Percentiles rank a stretch among this genome's conserved stretches.
These are phyloP conservation scores for Pyrgus malvae DNA, from an alignment of 2,888 invertebrate genomes.

Conservation along the genomic window DNA sequence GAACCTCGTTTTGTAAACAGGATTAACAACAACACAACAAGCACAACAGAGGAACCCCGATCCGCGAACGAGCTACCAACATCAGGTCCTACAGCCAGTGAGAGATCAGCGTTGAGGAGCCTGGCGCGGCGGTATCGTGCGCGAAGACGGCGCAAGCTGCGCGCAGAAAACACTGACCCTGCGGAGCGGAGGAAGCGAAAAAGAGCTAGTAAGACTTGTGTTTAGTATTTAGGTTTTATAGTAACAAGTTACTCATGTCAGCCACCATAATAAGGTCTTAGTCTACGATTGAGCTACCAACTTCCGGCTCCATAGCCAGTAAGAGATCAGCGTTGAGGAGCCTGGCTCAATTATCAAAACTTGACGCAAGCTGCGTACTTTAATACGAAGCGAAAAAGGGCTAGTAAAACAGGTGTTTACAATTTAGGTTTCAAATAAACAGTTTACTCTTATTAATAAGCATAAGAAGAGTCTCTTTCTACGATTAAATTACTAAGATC, in stretches of 20 bases:
- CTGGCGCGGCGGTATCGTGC: slow-evolving; percentile 86
- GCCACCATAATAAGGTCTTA: no score
- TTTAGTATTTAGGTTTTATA: neutral
- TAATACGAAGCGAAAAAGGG: slow-evolving; percentile 77
- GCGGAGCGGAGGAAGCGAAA: slow-evolving; percentile 77
- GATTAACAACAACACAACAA: slow-evolving; percentile 60
- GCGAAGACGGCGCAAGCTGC: slow-evolving; percentile 68
- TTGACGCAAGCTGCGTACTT: slow-evolving; percentile 68
- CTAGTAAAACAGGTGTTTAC: slow-evolving; percentile 54
- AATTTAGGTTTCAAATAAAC: no score
- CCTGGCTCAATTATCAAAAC: slow-evolving; percentile 85
- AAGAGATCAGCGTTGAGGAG: slow-evolving; percentile 84
- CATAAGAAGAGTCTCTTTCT: no score
- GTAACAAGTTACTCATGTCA: no score
- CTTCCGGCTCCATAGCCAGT: slow-evolving; percentile 85
- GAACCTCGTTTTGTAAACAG: slow-evolving; percentile 33
- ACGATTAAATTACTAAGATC: slow-evolving; percentile 84
- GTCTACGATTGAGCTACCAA: slow-evolving; percentile 83
- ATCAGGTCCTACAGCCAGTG: slow-evolving; percentile 84
- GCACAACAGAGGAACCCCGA: slow-evolving; percentile 71
- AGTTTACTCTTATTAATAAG: no score
- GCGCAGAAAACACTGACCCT: slow-evolving; percentile 65
- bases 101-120: slow-evolving; percentile 84
- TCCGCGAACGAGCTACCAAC: slow-evolving; percentile 83
- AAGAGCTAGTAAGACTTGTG: slow-evolving; percentile 69